phyloP scores from a whole-genome alignment of 2,113 vertebrate genomes.

The Empidonax traillii region DNA sequence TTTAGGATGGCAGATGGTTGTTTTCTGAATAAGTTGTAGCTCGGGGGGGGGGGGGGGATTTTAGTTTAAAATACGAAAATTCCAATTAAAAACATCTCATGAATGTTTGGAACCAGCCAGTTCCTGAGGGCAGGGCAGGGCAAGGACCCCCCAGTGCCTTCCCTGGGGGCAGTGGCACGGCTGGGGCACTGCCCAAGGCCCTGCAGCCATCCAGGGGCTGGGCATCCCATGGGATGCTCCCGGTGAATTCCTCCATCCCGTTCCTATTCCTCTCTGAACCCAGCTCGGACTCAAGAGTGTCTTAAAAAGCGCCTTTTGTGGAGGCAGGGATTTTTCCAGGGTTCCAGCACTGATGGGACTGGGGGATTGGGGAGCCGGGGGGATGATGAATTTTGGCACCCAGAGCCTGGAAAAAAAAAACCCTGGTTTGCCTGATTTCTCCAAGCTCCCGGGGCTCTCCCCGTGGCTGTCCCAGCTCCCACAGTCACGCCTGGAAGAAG shows the following conservation, averaged over 20 bases:
- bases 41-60: background rate
- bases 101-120: background rate
- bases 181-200: background rate
- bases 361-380: background rate
- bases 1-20: background rate
- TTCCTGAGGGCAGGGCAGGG: accelerated
- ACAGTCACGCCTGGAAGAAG: background rate
- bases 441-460: background rate
- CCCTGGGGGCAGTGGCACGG: background rate
- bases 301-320: background rate
- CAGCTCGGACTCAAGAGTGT: accelerated
- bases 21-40: background rate
- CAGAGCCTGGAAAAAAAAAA: background rate
- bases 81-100: background rate
- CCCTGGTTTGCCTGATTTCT: background rate
- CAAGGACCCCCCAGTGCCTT: background rate
- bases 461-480: background rate
- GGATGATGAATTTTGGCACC: background rate
- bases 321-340: background rate
- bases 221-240: background rate
- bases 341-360: accelerated
- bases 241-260: background rate
- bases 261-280: background rate
- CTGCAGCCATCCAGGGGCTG: too few relatives aligned
- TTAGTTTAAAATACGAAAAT: background rate